Evolutionary conservation across 2,113 vertebrate species (phyloP), one percentile per base, ranked within the genome.

Genomic region (Cygnus buccinator): DNA sequence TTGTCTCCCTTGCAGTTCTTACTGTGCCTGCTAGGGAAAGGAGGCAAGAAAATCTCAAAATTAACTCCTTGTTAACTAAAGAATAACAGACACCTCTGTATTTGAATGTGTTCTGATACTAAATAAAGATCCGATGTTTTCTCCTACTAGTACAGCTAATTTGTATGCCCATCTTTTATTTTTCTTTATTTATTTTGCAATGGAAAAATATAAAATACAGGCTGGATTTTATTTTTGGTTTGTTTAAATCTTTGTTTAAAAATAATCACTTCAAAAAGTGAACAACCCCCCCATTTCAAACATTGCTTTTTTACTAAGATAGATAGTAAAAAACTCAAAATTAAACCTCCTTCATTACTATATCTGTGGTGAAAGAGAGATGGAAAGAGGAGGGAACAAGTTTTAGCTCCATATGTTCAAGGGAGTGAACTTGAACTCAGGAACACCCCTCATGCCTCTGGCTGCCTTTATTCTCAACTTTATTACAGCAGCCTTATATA

Each of bases 51-150:
- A 92, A 84, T 67, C 28, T 55, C 29, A 73, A 76, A 25, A 85
- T 84, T 83, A 90, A 95, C 76, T 84, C 70, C 28, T 89, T 46
- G 28, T 66, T 85, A 72, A 73, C 89, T 63, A 59, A 29, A 82
- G 19, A 73, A 48, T 10, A 84, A 39, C 75, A 84, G 93, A 73
- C 39, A 13, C 8, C 19, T 72, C 29, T 13, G 54, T 39, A 48
- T 5, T 70, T 57, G 28, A 82, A 70, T 8, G 18, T 25, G 25
- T 59, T 85, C 50, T 66, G 41, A 22, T 76, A 41, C 14, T 65
- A 89, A 84, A 87, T n/a, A 61, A 50, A 88, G 33, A 33, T 10
- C 33, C 43, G 5, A 8, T 48, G 43, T 6, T 22, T 7, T 73
- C 2, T 28, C 39, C 41, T 57, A n/a, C 8, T 18, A 16, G 31